Base-by-base conservation (phyloP, 2,113 vertebrate genomes). In the Natator depressus region DNA sequence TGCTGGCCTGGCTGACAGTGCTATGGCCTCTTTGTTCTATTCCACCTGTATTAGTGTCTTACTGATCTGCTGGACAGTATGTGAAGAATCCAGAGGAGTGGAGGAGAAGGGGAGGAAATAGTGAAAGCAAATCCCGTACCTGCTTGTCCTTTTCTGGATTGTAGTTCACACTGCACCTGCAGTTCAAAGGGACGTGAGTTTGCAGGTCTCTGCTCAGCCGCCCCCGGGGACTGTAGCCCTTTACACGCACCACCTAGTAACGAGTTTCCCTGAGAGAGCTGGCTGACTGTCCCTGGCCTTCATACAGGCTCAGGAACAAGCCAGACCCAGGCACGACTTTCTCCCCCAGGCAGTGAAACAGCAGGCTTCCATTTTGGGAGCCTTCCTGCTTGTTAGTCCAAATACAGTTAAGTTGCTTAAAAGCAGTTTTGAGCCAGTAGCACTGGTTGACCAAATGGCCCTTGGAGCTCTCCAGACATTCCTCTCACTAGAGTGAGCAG, bases 171-270 rank as follows among this genome's bases (percentile, higher is more conserved):
- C 50, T 76, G 81, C 80, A n/a, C 38, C 65, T 82, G 89, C 89
- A 53, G 76, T 88, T 94, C 29, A 83, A 22, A 88, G 89, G 11
- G 75, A 83, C 4, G 38, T 51, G 87, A 84, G 79, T 84, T 59
- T 55, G 54, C 54, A 20, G 46, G 31, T 49, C 54, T 50, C 24
- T 50, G 75, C 53, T 84, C 72, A 24, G 85, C 89, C 69, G 51
- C 72, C 65, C 0, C 46, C 53, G 29, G 1, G 3, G 51, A 57
- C 86, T 25, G 72, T 49, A 49, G 90, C 49, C 84, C 79, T 89
- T 93, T 0, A 1, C 0, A 0, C 38, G 13, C 1, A 0, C 46
- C 84, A 62, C 72, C 85, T 76, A 53, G 27, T 0, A 0, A 42
- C 12, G 6, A 27, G 42, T 38, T 72, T 1, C 1, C 24, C 2